Conservation (phyloP, 2,113 vertebrate genomes). For the Ursus arctos region DNA sequence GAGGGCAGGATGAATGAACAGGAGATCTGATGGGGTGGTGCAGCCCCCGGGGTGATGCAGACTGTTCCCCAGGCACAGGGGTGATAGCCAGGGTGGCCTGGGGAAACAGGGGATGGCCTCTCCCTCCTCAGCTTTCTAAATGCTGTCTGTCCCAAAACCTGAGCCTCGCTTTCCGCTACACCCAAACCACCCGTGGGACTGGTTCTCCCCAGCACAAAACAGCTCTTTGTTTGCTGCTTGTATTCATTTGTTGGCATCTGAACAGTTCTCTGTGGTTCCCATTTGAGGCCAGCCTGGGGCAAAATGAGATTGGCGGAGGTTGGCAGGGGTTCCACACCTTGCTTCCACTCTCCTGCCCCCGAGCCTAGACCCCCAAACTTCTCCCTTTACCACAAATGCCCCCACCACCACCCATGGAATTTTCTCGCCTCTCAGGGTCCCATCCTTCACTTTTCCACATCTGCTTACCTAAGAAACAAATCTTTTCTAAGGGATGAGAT, state of each 20-base stretch:
- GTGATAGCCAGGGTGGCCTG: neutral
- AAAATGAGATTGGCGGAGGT: neutral
- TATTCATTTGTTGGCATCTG: conserved; percentile 38
- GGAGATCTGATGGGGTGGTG: neutral
- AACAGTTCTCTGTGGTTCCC: conserved; percentile 55
- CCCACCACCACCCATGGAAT: neutral
- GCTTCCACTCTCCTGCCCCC: neutral
- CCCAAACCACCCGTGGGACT: conserved; percentile 33
- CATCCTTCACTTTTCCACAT: neutral
- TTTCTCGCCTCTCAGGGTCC: neutral
- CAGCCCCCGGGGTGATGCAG: neutral
- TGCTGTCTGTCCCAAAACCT: neutral
- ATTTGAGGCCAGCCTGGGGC: conserved; percentile 24
- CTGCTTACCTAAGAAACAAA: neutral
- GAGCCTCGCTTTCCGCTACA: neutral
- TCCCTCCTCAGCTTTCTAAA: neutral
- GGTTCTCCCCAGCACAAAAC: conserved; percentile 43
- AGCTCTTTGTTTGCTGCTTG: conserved; percentile 49
- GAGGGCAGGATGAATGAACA: neutral
- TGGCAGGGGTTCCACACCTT: neutral
- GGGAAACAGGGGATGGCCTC: neutral
- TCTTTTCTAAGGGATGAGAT: neutral
- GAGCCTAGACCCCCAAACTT: neutral
- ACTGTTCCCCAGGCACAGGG: neutral
- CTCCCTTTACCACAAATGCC: neutral